Evolutionary conservation across 1,140 invertebrate species (phyloP), one percentile per base, ranked within the genome.

Genomic region (Tetramorium alpestre): DNA sequence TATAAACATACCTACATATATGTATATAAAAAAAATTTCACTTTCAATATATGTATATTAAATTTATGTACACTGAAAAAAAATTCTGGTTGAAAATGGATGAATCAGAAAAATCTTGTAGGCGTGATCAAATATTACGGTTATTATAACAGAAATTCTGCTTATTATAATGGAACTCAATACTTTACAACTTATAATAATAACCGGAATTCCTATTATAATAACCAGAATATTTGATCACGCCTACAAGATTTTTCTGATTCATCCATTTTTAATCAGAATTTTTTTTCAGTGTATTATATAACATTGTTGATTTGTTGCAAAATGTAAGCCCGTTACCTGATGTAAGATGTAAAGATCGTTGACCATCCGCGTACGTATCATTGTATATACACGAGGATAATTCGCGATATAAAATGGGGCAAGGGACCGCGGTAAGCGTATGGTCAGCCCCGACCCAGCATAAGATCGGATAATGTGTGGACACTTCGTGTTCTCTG

Each of bases 381-480:
- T 60, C 47, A 47, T 73, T 56, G 5, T 28, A 51, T 54, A 5
- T 44, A 38, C 10, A 41, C 13, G 2, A 33, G 8, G 13, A 41
- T 70, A 62, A 81, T 70, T 56, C 38, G 22, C 51, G 4, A 81
- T 44, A 25, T 47, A 84, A 84, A 84, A 62, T 18, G 1, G 44
- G 51, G 54, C 18, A 76, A 73, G 87, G 62, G 56, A 75, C 69
- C 25, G 44, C 22, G 56, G 44, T 58, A 75, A 88, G 81, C 87
- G 84, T 69, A 77, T 73, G 89, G 86, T 86, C 86, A 86, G 80
- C 58, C 70, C 18, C 13, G 70, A 4, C 4, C n/a, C 58, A 47
- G 25, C 18, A 44, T 54, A 82, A 86, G 77, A 62, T 88, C 77
- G 89, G 77, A 88, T 90, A 90, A 90, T 88, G 89, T 90, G 89